Evolutionary conservation across 1,140 invertebrate genomes (phyloP), one percentile per base, ranked within the genome.

Genomic region (Rhyzopertha dominica): DNA sequence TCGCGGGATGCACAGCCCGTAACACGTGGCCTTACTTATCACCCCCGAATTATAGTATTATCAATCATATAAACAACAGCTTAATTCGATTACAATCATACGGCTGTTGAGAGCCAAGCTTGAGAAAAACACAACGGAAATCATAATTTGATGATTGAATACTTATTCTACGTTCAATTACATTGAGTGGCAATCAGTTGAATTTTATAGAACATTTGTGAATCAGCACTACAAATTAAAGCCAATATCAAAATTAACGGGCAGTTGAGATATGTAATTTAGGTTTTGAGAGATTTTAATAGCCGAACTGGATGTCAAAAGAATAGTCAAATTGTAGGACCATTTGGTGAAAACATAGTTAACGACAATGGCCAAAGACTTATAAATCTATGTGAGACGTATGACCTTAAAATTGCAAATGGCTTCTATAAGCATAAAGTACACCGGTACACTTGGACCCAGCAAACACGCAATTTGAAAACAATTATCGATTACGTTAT

Each of bases 31-130:
- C 38, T 45, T 29, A 45, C 28, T 45, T 45, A 22, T 36, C 43
- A 45, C 43, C 43, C 43, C 24, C 35, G 34, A 45, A 45, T 45
- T 45, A 45, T 37, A 9, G 18, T 20, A 45, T 45, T 45, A 45
- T 45, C 43, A 45, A 45, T 45, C 43, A 45, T 45, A 45, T 45
- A 45, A 45, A 45, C 43, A 45, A 45, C 43, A 17, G 18, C 30
- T 13, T 45, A 45, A 45, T 45, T 37, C 16, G 31, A 45, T 45
- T 45, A 45, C 23, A 45, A 45, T 45, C n/a, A n/a, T n/a, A n/a
- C n/a, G n/a, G n/a, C n/a, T n/a, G n/a, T n/a, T n/a, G n/a, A n/a
- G n/a, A n/a, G n/a, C n/a, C n/a, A n/a, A n/a, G n/a, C n/a, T n/a
- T n/a, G n/a, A n/a, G n/a, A n/a, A n/a, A n/a, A n/a, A n/a, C n/a